Evolutionary conservation across 2,888 invertebrate genomes (phyloP).

Genomic region (Anthrax anthrax): DNA sequence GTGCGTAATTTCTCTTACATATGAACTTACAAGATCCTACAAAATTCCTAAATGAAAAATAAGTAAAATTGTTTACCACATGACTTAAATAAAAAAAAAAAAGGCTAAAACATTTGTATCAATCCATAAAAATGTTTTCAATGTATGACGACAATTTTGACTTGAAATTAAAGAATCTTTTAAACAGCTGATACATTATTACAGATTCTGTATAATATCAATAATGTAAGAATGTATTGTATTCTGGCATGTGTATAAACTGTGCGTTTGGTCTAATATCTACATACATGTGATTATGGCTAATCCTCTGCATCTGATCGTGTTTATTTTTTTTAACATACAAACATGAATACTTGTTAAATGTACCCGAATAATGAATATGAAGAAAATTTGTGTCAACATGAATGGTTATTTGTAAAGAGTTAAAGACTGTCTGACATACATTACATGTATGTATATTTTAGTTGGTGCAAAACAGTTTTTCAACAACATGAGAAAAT

Average conservation of each 20-base stretch:
- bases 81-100: background rate
- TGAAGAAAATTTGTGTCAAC: conserved; percentile 3
- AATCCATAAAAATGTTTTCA: background rate
- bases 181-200: background rate
- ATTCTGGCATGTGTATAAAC: too few relatives aligned
- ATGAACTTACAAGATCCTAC: too few relatives aligned
- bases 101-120: background rate
- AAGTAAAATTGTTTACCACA: too few relatives aligned
- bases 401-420: conserved; percentile 3
- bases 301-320: background rate
- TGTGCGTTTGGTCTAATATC: too few relatives aligned
- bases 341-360: background rate
- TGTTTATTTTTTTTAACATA: background rate
- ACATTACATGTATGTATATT: background rate
- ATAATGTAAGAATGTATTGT: too few relatives aligned
- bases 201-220: too few relatives aligned
- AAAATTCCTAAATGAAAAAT: too few relatives aligned
- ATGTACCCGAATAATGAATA: background rate
- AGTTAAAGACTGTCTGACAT: background rate
- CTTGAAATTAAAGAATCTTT: background rate
- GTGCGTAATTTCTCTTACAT: too few relatives aligned
- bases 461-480: background rate
- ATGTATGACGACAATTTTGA: background rate
- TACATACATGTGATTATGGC: too few relatives aligned
- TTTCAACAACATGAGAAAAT: too few relatives aligned